Evolutionary conservation across 2,113 vertebrate genomes (phyloP).

Genomic region (Indicator maculatus): DNA sequence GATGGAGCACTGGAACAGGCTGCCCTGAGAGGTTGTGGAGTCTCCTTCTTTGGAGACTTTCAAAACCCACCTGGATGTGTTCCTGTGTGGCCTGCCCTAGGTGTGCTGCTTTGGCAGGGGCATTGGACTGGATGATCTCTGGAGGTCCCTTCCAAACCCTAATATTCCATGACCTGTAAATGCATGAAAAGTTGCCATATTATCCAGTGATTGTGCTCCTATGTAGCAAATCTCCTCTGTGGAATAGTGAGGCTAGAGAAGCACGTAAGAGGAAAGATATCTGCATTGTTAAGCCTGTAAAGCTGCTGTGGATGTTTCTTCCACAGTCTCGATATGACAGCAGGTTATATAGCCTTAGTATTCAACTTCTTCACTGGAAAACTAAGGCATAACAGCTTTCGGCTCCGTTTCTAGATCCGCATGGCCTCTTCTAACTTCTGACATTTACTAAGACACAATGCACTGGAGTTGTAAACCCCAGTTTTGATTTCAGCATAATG

Average conservation of each 20-base stretch:
- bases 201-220: background rate
- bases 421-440: background rate
- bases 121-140: no score
- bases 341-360: background rate
- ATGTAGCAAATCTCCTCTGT: background rate
- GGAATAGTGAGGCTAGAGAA: background rate
- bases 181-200: background rate
- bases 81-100: no score
- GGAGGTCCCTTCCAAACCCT: no score
- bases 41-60: no score
- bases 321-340: background rate
- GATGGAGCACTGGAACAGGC: no score
- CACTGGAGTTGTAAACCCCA: background rate
- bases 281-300: background rate
- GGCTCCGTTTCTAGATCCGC: background rate
- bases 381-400: background rate
- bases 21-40: no score
- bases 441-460: background rate
- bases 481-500: rapidly evolving
- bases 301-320: background rate
- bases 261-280: rapidly evolving
- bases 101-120: no score
- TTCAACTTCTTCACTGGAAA: background rate
- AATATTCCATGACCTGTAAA: background rate
- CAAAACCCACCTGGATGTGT: no score